Evolutionary conservation across 23 tunicate genomes (phyloP), one percentile per base, ranked within the genome.

Genomic region (Styela plicata): DNA sequence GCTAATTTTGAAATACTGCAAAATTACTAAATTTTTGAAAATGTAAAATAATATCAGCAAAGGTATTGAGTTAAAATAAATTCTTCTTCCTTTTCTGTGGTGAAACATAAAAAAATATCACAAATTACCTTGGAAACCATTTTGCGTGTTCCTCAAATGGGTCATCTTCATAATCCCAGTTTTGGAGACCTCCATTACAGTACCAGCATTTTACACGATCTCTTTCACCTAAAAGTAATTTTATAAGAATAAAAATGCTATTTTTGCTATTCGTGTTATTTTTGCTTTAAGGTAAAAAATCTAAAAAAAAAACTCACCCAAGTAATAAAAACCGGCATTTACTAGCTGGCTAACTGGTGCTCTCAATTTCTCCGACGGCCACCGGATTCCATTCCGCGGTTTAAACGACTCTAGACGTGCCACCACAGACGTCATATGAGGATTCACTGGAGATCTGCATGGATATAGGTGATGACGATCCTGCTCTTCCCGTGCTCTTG

Each of bases 121-220:
- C 5, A 5, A 75, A 79, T 82, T 82, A 88, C 92, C 74, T 63
- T 24, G 92, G 92, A 83, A 88, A 88, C 87, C 87, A 88, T 79
- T 88, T 88, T 3, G 92, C 92, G 65, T 88, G 92, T 70, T 88
- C 92, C 1, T 63, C 63, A 78, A 78, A 88, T 2, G 92, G 92
- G 2, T 83, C 87, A 31, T 88, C 92, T 3, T 70, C 27, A 3
- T 34, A 57, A 1, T 83, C 92, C 92, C 92, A 88, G 73, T 83
- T 88, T 74, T 88, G 92, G n/a, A 87, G 63, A 1, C 86, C 91
- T 1, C 91, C 91, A 64, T 87, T 87, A 28, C 91, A 87, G 33
- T 87, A 74, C 86, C 86, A 87, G 78, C 91, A 87, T 74, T 87
- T 87, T 18, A 79, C 91, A 27, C 83, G 64, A 52, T 87, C 91